These are phyloP conservation scores for Paratrypauchen microcephalus DNA, from an alignment of 2,797 vertebrate genomes.

Conservation along the genomic window DNA sequence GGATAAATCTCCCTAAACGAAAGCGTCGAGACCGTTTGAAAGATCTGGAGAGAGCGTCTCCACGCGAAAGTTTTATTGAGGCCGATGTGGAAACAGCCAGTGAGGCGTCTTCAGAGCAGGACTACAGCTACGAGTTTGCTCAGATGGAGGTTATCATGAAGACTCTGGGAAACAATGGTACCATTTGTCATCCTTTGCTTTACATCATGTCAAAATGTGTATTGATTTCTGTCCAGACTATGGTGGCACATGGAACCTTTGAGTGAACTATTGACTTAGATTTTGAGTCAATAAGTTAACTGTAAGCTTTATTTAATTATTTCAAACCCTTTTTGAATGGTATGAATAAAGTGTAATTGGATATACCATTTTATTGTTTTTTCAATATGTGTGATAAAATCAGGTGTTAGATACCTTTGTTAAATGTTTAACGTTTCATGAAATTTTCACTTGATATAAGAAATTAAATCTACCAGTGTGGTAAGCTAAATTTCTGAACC, in stretches of 20 bases:
- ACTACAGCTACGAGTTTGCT: conserved; percentile 98
- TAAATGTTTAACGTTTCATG: too few relatives aligned
- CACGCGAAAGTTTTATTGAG: conserved; percentile 78
- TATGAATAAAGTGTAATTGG: too few relatives aligned
- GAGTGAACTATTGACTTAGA: neutral
- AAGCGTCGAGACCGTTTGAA: conserved; percentile 93
- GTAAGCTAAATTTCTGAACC: too few relatives aligned
- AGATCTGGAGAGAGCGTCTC: conserved; percentile 88
- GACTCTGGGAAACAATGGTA: conserved; percentile 93
- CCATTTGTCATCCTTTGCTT: conserved; percentile 22
- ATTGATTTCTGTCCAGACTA: neutral
- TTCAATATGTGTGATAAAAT: too few relatives aligned
- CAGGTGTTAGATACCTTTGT: too few relatives aligned
- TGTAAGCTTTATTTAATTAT: neutral
- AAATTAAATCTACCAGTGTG: too few relatives aligned
- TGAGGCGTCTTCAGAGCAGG: conserved; percentile 95
- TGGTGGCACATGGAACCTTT: neutral
- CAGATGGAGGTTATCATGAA: conserved; percentile 99
- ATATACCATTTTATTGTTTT: too few relatives aligned
- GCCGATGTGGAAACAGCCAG: conserved; percentile 91
- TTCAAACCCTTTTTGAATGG: neutral
- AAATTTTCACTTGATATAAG: too few relatives aligned
- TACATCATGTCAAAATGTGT: neutral
- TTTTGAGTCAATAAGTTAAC: neutral
- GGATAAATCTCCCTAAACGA: conserved; percentile 92